Percentiles rank a stretch among this genome's conserved stretches.
Evolutionary conservation across 2,888 invertebrate species (phyloP).

Genomic region (Drosophila hamatofila): DNA sequence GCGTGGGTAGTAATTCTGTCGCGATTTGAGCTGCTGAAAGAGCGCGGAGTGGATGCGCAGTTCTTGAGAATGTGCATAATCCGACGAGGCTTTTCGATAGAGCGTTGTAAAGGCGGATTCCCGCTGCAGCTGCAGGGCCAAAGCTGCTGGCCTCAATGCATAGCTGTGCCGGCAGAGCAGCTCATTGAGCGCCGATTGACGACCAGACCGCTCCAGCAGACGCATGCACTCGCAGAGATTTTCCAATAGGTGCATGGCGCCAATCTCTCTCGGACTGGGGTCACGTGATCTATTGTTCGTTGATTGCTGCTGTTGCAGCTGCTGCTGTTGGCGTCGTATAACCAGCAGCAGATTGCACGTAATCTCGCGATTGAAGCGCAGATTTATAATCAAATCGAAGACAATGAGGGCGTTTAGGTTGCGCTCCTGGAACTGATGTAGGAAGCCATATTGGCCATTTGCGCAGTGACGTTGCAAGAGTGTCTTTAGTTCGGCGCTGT

Average conservation of each 20-base stretch:
- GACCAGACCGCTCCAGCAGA: slow-evolving; percentile 61
- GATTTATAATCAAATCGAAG: slow-evolving; percentile 83
- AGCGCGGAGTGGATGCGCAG: slow-evolving; percentile 78
- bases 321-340: slow-evolving; percentile 78
- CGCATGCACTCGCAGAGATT: slow-evolving; percentile 83
- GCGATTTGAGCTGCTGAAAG: slow-evolving; percentile 82
- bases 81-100: slow-evolving; percentile 63
- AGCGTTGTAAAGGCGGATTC: slow-evolving; percentile 75
- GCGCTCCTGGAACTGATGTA: slow-evolving; percentile 80
- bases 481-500: slow-evolving; percentile 67
- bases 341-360: slow-evolving; percentile 81
- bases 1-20: slow-evolving; percentile 81
- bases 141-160: slow-evolving; percentile 71
- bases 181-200: slow-evolving; percentile 68
- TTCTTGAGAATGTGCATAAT: slow-evolving; percentile 72
- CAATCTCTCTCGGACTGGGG: slow-evolving; percentile 71
- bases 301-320: slow-evolving; percentile 45
- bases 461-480: slow-evolving; percentile 75
- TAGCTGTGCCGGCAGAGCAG: slow-evolving; percentile 75
- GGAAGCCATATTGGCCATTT: slow-evolving; percentile 77
- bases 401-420: slow-evolving; percentile 81
- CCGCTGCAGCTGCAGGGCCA: slow-evolving; percentile 74
- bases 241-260: slow-evolving; percentile 76
- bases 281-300: slow-evolving; percentile 16
- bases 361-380: slow-evolving; percentile 83